Evolutionary conservation across 2,113 vertebrate species (phyloP).

Genomic region (Benitochromis conjunctus): DNA sequence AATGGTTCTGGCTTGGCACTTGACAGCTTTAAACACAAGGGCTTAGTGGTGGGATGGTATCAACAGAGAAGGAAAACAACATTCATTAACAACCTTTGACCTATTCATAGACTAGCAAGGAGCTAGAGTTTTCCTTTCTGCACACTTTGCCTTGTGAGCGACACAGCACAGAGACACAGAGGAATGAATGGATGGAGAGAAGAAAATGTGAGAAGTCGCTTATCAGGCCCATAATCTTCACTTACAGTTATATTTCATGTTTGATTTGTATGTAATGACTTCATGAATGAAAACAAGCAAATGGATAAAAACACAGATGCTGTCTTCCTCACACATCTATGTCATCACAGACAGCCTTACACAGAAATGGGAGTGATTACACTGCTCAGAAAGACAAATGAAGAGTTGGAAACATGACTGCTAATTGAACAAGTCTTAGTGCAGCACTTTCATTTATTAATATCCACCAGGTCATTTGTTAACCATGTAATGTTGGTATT

Average conservation of each 20-base stretch:
- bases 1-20: slow-evolving; percentile 40
- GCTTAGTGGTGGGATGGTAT: slow-evolving; percentile 47
- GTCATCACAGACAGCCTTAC: slow-evolving; percentile 48
- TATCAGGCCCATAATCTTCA: not conserved
- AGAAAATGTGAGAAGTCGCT: not conserved
- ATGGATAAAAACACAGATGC: not conserved
- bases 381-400: not conserved
- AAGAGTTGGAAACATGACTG: not conserved
- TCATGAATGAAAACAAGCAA: not conserved
- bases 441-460: not conserved
- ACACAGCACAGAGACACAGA: not conserved
- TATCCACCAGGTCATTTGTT: too few species aligned
- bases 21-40: slow-evolving; percentile 51
- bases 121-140: not conserved
- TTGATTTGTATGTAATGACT: not conserved
- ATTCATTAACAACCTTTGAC: slow-evolving; percentile 58
- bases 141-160: slow-evolving; percentile 12
- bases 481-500: not conserved
- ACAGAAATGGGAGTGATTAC: slow-evolving; percentile 10
- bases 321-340: slow-evolving; percentile 25
- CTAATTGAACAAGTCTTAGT: slow-evolving; percentile 3
- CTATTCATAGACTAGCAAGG: slow-evolving; percentile 20
- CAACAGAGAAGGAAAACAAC: slow-evolving; percentile 36
- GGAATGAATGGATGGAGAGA: not conserved
- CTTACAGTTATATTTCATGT: not conserved